Conservation (phyloP, 2,888 invertebrate species). For the Flexamia atlantica region DNA sequence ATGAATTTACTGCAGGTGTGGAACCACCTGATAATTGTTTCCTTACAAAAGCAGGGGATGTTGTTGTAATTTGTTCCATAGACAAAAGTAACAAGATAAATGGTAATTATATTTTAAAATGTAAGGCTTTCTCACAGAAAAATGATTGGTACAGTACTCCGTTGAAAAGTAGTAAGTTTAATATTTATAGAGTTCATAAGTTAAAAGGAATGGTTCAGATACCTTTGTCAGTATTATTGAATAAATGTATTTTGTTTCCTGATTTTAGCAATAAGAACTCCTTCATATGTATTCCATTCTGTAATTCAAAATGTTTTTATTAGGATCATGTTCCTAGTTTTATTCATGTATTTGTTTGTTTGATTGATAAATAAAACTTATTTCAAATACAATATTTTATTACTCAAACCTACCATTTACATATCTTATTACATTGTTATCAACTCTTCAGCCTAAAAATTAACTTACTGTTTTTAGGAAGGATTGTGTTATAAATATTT, state of each 20-base stretch:
- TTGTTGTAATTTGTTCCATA: not conserved
- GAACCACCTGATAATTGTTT: conserved; percentile 11
- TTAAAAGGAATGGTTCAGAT: not conserved
- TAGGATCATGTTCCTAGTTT: no score
- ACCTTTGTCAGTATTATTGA: not conserved
- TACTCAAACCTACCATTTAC: no score
- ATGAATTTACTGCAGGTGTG: conserved; percentile 8
- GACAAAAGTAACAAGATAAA: conserved; percentile 6
- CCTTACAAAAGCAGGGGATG: conserved; percentile 21
- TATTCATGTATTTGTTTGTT: no score
- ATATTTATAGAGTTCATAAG: conserved; percentile 1
- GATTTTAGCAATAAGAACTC: not conserved
- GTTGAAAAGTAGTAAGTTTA: conserved; percentile 5
- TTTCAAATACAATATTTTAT: no score
- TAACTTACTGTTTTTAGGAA: no score
- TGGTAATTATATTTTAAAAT: conserved; percentile 9
- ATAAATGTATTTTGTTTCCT: conserved; percentile 17
- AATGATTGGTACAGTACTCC: conserved; percentile 8
- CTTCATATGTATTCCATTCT: conserved; percentile 15
- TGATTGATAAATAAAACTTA: no score
- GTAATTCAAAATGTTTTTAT: not conserved
- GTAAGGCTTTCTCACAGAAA: not conserved
- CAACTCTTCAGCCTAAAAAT: no score
- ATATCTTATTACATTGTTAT: no score
- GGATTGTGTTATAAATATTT: no score